Percentiles rank a stretch among this genome's conserved stretches.
Evolutionary conservation across 2,797 vertebrate genomes (phyloP).

Genomic region (Mustela erminea): DNA sequence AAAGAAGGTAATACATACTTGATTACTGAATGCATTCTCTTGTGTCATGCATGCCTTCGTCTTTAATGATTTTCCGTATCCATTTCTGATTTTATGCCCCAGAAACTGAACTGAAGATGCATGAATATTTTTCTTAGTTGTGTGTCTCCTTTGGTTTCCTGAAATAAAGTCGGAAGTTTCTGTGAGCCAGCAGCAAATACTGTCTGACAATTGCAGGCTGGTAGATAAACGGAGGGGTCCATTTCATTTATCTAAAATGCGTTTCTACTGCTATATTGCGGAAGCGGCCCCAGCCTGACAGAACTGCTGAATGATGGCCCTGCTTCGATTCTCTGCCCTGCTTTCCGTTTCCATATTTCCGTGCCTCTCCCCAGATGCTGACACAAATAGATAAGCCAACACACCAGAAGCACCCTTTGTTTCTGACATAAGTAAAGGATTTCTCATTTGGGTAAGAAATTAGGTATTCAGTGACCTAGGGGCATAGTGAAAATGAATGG

Average conservation of each 20-base stretch:
- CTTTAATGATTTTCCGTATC: background rate
- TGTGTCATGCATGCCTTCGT: background rate
- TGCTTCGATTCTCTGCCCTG: background rate
- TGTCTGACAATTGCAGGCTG: background rate
- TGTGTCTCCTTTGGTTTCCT: constrained; percentile 49
- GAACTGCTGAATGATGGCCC: constrained; percentile 42
- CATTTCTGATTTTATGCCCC: constrained; percentile 32
- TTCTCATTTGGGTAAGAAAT: constrained; percentile 60
- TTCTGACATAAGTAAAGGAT: constrained; percentile 57
- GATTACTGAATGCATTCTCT: background rate
- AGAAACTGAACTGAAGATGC: background rate
- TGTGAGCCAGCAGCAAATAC: constrained; percentile 57
- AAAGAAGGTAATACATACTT: background rate
- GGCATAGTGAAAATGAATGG: constrained; percentile 63
- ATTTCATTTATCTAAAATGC: constrained; percentile 69
- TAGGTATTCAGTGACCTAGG: constrained; percentile 29
- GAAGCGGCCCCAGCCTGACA: constrained; percentile 52
- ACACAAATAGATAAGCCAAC: constrained; percentile 46
- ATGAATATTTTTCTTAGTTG: background rate
- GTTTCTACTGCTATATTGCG: constrained; percentile 60
- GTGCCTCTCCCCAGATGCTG: constrained; percentile 24
- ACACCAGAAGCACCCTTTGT: constrained; percentile 52
- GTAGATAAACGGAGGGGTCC: constrained; percentile 61
- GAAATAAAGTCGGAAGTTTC: constrained; percentile 60
- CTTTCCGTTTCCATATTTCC: constrained; percentile 16